Evolutionary conservation across 2,888 invertebrate species (phyloP), one percentile per base, ranked within the genome.

Genomic region (Quadroppia sp.): DNA sequence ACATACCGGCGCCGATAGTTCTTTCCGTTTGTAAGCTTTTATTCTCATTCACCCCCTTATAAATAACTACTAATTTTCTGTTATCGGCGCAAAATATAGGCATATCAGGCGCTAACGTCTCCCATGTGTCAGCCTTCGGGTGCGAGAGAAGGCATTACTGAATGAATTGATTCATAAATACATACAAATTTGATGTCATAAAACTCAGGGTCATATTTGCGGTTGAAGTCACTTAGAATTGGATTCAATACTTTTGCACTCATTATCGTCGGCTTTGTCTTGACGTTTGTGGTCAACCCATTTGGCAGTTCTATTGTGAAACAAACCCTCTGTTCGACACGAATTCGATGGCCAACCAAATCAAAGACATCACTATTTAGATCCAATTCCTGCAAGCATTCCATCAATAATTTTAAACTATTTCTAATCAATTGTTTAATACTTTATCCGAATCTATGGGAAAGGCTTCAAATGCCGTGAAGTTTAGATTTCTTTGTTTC

Each of bases 241-340:
- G 56, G 56, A 56, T 56, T 56, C 17, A 64, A 64, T 7, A 64
- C 32, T n/a, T 64, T 64, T 6, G 36, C 64, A n/a, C 64, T 28
- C 9, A 64, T 36, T 64, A 9, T 64, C 36, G 32, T n/a, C 2
- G 64, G 64, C 64, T 64, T 64, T 17, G 64, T 15, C 40, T 36
- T 64, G 1, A 64, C 20, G 11, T 36, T 64, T 9, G 36, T n/a
- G 11, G n/a, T 4, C 20, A 64, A 20, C 1, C 64, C 64, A 11
- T 64, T 64, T 2, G 64, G 64, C 4, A 64, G 30, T 20, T 64
- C n/a, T 15, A 64, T 17, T 2, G 32, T 36, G 11, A 64, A 64
- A 1, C 17, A n/a, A 2, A 64, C 30, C n/a, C 64, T 32, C 20
- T 64, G 64, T 11, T 64, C 64, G 32, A 64, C 40, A 36, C 64